phyloP scores from a whole-genome alignment of 2,797 vertebrate genomes.

The Sebastes matsubarae region DNA sequence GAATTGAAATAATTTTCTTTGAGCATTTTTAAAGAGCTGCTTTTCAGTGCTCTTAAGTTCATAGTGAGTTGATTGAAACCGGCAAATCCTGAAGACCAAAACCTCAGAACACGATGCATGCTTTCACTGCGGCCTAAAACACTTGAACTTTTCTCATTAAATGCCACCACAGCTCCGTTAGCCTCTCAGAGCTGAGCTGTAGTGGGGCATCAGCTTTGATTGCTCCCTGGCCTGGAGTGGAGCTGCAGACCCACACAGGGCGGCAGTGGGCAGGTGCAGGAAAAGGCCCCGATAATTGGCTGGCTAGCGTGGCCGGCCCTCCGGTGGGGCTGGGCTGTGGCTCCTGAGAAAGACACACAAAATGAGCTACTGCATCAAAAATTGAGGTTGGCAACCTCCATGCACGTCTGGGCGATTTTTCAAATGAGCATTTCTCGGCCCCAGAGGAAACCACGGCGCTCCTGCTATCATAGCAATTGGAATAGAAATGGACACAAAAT shows the following conservation, averaged over 20 bases:
- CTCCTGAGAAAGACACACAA: constrained; percentile 71
- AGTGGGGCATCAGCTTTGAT: constrained; percentile 58
- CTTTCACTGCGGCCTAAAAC: constrained; percentile 2
- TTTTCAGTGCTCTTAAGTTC: background rate
- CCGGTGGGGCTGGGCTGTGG: constrained; percentile 57
- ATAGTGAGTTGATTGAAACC: background rate
- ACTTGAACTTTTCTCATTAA: constrained; percentile 35
- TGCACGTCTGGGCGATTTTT: constrained; percentile 78
- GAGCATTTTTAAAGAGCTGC: background rate
- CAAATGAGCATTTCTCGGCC: constrained; percentile 77
- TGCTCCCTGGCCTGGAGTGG: constrained; percentile 58
- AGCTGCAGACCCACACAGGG: constrained; percentile 33
- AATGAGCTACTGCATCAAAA: constrained; percentile 81
- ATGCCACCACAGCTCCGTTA: background rate
- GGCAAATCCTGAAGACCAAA: background rate
- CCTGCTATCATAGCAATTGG: constrained; percentile 76
- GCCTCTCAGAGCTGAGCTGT: constrained; percentile 29
- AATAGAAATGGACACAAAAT: constrained; percentile 74
- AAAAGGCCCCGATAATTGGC: constrained; percentile 77
- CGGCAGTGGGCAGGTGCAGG: constrained; percentile 70
- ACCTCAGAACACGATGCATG: background rate
- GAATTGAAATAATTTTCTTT: background rate
- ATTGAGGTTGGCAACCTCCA: constrained; percentile 82
- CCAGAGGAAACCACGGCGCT: constrained; percentile 65
- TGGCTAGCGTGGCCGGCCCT: constrained; percentile 59